Conservation (phyloP, 2,797 vertebrate genomes). For the Crocidura indochinensis region DNA sequence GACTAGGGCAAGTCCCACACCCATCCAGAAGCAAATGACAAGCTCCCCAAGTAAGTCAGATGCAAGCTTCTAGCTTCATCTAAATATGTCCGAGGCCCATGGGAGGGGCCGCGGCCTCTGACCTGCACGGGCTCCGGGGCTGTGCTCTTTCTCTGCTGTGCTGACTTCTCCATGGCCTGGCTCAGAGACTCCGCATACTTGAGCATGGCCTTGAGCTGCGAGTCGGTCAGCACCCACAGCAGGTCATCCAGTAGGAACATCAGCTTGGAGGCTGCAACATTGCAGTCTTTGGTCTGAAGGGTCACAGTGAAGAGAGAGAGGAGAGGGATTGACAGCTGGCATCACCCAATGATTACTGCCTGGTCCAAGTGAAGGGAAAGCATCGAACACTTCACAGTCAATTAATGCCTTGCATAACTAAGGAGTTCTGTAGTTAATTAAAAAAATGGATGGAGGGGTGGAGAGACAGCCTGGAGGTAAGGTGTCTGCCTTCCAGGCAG, state of each 20-base stretch:
- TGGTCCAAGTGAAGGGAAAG: constrained; percentile 28
- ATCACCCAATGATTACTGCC: not conserved
- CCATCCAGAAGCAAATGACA: not conserved
- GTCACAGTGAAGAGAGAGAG: constrained; percentile 55
- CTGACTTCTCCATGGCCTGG: constrained; percentile 97
- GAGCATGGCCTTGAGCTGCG: constrained; percentile 98
- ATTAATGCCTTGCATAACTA: constrained; percentile 30
- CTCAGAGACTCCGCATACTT: constrained; percentile 98
- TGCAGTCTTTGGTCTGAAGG: constrained; percentile 97
- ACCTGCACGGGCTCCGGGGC: constrained; percentile 95
- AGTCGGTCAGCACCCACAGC: constrained; percentile 99
- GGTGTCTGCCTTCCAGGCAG: too few species aligned
- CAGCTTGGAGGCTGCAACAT: constrained; percentile 97
- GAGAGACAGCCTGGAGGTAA: too few species aligned
- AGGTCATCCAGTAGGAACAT: constrained; percentile 98
- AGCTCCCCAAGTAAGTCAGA: not conserved
- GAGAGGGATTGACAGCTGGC: not conserved
- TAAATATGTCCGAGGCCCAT: not conserved
- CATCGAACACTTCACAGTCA: not conserved
- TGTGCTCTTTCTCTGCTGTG: constrained; percentile 97
- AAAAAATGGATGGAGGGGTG: too few species aligned
- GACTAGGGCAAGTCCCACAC: not conserved
- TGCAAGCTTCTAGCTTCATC: not conserved
- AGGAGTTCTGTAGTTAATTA: too few species aligned
- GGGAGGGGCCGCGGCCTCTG: too few species aligned